These are phyloP conservation scores for Agrypnus murinus DNA, from an alignment of 2,888 invertebrate species.

Conservation along the genomic window DNA sequence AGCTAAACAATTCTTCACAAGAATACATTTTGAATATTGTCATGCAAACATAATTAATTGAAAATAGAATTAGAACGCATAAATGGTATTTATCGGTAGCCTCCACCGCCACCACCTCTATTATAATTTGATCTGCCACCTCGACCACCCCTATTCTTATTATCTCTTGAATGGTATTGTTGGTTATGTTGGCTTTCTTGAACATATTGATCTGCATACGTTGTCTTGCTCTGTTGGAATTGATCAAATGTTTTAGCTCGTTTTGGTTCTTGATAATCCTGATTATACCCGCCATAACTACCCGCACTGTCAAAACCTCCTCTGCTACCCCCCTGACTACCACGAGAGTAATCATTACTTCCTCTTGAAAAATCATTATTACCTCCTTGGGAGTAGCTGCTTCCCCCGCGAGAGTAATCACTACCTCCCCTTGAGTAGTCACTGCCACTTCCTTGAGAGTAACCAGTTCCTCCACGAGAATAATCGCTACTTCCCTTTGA, in stretches of 20 bases:
- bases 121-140: slow-evolving; percentile 68
- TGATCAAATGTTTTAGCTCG: slow-evolving; percentile 69
- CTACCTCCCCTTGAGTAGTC: slow-evolving; percentile 50
- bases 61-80: too few relatives aligned
- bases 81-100: not conserved
- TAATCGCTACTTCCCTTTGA: slow-evolving; percentile 61
- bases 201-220: slow-evolving; percentile 70
- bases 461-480: slow-evolving; percentile 67
- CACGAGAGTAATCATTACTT: slow-evolving; percentile 49
- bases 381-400: slow-evolving; percentile 25
- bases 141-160: slow-evolving; percentile 57
- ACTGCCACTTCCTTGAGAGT: slow-evolving; percentile 68
- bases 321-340: slow-evolving; percentile 57
- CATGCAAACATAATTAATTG: too few relatives aligned
- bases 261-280: slow-evolving; percentile 64
- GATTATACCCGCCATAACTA: slow-evolving; percentile 60
- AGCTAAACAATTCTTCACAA: too few relatives aligned
- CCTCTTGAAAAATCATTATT: slow-evolving; percentile 32
- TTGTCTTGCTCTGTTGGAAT: slow-evolving; percentile 67
- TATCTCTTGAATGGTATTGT: slow-evolving; percentile 65
- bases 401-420: slow-evolving; percentile 26
- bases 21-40: too few relatives aligned
- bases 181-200: slow-evolving; percentile 69
- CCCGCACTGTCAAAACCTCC: slow-evolving; percentile 64
- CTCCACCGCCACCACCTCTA: slow-evolving; percentile 60